Base-by-base conservation (phyloP, 1,140 invertebrate genomes). In the Eciton burchellii region DNA sequence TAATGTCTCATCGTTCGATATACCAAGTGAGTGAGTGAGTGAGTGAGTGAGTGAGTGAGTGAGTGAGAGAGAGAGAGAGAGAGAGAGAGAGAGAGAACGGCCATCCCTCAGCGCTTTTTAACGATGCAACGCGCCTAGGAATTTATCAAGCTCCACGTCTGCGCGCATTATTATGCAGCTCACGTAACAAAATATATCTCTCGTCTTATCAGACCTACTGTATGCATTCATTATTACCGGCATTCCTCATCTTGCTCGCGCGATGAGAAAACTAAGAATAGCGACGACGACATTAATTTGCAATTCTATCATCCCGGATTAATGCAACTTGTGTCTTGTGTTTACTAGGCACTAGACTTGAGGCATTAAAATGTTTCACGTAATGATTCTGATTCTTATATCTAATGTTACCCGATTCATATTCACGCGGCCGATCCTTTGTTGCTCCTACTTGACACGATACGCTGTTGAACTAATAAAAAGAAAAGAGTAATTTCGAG, bases 1-100 rank as follows among this genome's bases (percentile, higher is more conserved):
- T 49, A 77, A 83, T 43, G 52, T 72, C 62, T 57, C 49, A 60
- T 83, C 43, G 26, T 66, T 83, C 73, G 77, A 83, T 83, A 68
- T 29, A 24, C 9, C 47, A 35, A 52, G 56, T 68, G 49, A 3
- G 35, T 3, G 35, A 35, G 6, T 3, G 6, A 35, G 35, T 3
- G 35, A 35, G 6, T 3, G 35, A 66, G 49, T 41, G 54, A 77
- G 49, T 47, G 49, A 52, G 56, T 68, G 49, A 3, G 35, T 3
- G 35, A 35, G 6, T 3, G 6, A 35, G 35, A 57, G 49, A 52
- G 56, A 77, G 49, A 3, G 35, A 35, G 35, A 35, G 6, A 35
- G 6, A 35, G 35, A 35, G 35, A 35, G 6, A 35, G 35, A 66
- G 49, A 52, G 54, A 77, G 49, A 35, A 6, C 35, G 5, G 12